phyloP scores from a whole-genome alignment of 30 jellyfish, hydroid and myxozoan genomes.

The Cassiopea andromeda region DNA sequence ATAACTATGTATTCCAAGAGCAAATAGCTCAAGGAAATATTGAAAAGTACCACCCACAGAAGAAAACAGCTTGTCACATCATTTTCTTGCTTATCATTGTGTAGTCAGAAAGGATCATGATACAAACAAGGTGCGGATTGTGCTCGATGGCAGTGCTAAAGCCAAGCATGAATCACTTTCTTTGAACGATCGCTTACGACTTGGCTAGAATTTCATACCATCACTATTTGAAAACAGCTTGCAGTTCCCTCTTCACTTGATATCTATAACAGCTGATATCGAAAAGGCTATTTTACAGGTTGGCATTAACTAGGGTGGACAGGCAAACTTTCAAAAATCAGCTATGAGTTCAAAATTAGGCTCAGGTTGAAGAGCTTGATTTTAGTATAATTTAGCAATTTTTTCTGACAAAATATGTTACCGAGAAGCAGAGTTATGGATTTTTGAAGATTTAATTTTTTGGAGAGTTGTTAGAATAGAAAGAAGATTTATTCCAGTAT shows the following conservation, averaged over 20 bases:
- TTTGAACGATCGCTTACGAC: slow-evolving; percentile 8
- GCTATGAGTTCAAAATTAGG: too few relatives aligned
- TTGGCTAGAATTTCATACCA: slow-evolving; percentile 23
- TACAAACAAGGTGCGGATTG: slow-evolving; percentile 36
- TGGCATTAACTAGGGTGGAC: slow-evolving; percentile 6
- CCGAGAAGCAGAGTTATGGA: too few relatives aligned
- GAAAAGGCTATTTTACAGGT: slow-evolving; percentile 51
- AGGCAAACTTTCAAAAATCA: too few relatives aligned
- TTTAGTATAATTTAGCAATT: too few relatives aligned
- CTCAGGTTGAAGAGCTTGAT: too few relatives aligned
- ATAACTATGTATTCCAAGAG: slow-evolving; percentile 1
- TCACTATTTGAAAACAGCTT: background rate
- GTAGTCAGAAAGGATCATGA: slow-evolving; percentile 25
- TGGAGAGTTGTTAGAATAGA: too few relatives aligned
- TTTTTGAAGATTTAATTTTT: too few relatives aligned
- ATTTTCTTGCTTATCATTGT: slow-evolving; percentile 26
- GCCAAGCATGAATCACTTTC: background rate
- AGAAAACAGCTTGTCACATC: background rate
- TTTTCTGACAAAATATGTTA: too few relatives aligned
- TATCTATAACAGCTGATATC: slow-evolving; percentile 20
- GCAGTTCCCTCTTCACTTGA: slow-evolving; percentile 10
- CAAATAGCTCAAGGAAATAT: slow-evolving; percentile 9
- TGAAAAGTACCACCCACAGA: background rate
- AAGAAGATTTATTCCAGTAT: too few relatives aligned
- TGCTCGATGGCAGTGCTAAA: slow-evolving; percentile 24